Evolutionary conservation across 2,113 vertebrate genomes (phyloP).

Genomic region (Mola mola): DNA sequence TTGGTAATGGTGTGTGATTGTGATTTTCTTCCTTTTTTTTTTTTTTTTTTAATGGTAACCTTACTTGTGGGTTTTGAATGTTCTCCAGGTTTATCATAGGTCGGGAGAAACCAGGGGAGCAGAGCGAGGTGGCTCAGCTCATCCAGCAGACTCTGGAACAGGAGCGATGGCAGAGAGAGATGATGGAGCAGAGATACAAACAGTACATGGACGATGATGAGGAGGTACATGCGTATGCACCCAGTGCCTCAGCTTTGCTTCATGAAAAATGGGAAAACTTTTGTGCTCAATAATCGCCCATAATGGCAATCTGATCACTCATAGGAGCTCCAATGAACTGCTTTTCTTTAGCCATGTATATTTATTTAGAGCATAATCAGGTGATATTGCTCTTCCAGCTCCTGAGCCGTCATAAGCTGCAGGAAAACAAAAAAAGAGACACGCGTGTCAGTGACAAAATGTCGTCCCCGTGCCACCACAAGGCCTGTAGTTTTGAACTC

Average conservation of each 20-base stretch:
- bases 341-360: background rate
- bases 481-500: conserved; percentile 5
- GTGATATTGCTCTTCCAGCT: background rate
- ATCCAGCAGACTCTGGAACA: conserved; percentile 98
- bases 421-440: conserved; percentile 15
- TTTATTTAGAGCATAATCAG: background rate
- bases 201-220: conserved; percentile 84
- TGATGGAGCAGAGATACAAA: conserved; percentile 96
- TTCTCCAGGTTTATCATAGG: conserved; percentile 92
- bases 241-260: background rate
- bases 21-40: background rate
- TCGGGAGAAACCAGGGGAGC: conserved; percentile 94
- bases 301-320: background rate
- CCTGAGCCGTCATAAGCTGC: background rate
- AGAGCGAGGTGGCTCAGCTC: conserved; percentile 97
- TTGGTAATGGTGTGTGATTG: background rate
- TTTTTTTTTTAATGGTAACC: conserved; percentile 34
- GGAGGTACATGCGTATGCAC: conserved; percentile 46
- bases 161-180: conserved; percentile 96
- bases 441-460: conserved; percentile 44
- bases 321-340: background rate
- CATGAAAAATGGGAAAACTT: background rate
- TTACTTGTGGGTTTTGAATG: conserved; percentile 70
- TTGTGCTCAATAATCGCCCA: background rate
- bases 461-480: conserved; percentile 28